Base-by-base conservation (phyloP, 23 tunicate species). In the Phallusia fumigata region DNA sequence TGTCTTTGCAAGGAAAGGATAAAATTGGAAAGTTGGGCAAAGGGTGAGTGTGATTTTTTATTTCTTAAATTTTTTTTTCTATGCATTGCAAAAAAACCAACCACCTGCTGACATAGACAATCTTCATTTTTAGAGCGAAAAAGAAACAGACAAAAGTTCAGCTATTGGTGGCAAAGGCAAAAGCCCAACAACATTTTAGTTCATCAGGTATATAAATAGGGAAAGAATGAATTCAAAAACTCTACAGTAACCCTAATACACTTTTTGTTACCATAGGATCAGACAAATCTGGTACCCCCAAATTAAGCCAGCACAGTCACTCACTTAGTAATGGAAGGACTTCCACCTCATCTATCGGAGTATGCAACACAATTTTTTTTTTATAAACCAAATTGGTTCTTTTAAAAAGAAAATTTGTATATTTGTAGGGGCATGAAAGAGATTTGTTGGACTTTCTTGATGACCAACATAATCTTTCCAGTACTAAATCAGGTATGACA, bases 1-100 rank as follows among this genome's bases (percentile, higher is more conserved):
- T 93, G 72, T 88, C 92, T 19, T 52, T 93, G 22, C 88, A 93
- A 50, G 97, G 92, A 84, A 93, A 93, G 69, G 97, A 93, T 18
- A 92, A 92, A 76, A 49, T 91, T 30, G 77, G 79, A 0, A 83
- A 87, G 31, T 82, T 93, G 72, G 50, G 76, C 34, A 84, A 84
- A 80, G 76, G 93, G 92, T 93, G 65, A 78, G 69, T 73, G 47
- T 65, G 6, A 78, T 0, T 32, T 58, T 33, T 51, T 36, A 28
- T 26, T 33, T 13, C 11, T 80, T 79, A 35, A 79, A 40, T 40
- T 40, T 40, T n/a, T n/a, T n/a, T n/a, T n/a, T n/a, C n/a, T n/a
- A n/a, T n/a, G n/a, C n/a, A n/a, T n/a, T n/a, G n/a, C n/a, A n/a
- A n/a, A n/a, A n/a, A 40, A 40, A 40, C 47, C 10, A 5, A 3